phyloP scores from a whole-genome alignment of 1,140 invertebrate species.

The Drosophila tsacasi region DNA sequence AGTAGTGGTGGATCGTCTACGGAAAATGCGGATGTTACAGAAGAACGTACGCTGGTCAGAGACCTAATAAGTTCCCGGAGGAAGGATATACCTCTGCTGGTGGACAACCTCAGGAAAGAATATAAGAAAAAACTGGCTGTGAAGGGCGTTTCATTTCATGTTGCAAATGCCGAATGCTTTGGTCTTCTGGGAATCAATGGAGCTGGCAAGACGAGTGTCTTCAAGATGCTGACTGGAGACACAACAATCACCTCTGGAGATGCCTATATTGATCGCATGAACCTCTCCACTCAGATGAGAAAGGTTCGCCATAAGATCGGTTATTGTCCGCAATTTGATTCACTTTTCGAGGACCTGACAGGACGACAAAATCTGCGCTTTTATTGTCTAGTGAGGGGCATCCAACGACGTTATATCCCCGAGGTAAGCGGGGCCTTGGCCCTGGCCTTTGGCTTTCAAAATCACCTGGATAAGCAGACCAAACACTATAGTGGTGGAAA shows the following conservation, averaged over 20 bases:
- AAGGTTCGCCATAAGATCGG: conserved; percentile 88
- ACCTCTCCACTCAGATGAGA: conserved; percentile 84
- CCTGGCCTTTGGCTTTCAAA: conserved; percentile 83
- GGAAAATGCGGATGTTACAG: not conserved
- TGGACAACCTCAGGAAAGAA: conserved; percentile 88
- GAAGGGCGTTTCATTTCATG: conserved; percentile 88
- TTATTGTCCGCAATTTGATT: conserved; percentile 95
- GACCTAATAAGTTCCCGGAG: conserved; percentile 27
- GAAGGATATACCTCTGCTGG: conserved; percentile 71
- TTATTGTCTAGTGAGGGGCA: conserved; percentile 91
- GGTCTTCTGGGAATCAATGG: conserved; percentile 95
- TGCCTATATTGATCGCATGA: conserved; percentile 86
- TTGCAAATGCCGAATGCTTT: conserved; percentile 91
- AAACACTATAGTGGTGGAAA: conserved; percentile 95
- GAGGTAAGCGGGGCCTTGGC: conserved; percentile 75
- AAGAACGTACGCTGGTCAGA: conserved; percentile 76
- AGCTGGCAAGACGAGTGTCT: conserved; percentile 94
- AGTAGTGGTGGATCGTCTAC: not conserved
- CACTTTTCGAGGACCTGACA: conserved; percentile 92
- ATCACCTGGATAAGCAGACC: conserved; percentile 86
- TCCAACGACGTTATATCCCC: conserved; percentile 85
- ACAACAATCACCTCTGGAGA: conserved; percentile 86
- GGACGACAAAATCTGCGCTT: conserved; percentile 91
- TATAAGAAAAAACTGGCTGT: conserved; percentile 89
- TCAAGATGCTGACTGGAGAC: conserved; percentile 96